These are phyloP conservation scores for Caenorhabditis sp. DNA, from an alignment of 2,888 invertebrate genomes.

Conservation along the genomic window DNA sequence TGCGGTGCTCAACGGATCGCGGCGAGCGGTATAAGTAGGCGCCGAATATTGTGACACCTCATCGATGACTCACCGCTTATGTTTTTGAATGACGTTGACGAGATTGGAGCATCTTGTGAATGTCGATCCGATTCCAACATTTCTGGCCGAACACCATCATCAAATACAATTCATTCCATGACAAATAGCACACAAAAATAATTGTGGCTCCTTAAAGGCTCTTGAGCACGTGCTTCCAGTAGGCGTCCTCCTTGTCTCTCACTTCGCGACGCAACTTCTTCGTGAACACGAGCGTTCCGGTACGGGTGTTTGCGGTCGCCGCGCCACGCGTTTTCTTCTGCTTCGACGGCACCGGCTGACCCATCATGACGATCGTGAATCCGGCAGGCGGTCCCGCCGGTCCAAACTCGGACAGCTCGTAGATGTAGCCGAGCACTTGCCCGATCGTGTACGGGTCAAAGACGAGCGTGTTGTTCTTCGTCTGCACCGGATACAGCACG, in stretches of 20 bases:
- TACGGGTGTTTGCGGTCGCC: neutral
- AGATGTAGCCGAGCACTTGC: neutral
- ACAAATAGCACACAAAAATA: no score
- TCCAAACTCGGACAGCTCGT: neutral
- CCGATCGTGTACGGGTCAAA: slow-evolving; percentile 6
- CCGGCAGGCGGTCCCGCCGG: neutral
- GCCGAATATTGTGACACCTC: no score
- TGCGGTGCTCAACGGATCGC: no score
- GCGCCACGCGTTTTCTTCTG: neutral
- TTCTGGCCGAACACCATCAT: no score
- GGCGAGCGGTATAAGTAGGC: no score
- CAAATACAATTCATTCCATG: no score
- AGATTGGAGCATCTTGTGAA: no score
- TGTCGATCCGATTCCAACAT: no score
- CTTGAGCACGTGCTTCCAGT: neutral
- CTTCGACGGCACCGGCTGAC: neutral
- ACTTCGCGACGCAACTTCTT: neutral
- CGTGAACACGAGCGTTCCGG: neutral
- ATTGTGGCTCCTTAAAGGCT: no score
- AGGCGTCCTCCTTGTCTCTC: neutral
- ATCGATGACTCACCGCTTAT: no score
- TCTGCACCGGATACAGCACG: slow-evolving; percentile 19
- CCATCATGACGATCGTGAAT: neutral
- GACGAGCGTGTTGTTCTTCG: neutral
- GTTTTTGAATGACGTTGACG: no score